These are phyloP conservation scores for Australoheros scitulus DNA, from an alignment of 2,113 vertebrate genomes.

Conservation along the genomic window DNA sequence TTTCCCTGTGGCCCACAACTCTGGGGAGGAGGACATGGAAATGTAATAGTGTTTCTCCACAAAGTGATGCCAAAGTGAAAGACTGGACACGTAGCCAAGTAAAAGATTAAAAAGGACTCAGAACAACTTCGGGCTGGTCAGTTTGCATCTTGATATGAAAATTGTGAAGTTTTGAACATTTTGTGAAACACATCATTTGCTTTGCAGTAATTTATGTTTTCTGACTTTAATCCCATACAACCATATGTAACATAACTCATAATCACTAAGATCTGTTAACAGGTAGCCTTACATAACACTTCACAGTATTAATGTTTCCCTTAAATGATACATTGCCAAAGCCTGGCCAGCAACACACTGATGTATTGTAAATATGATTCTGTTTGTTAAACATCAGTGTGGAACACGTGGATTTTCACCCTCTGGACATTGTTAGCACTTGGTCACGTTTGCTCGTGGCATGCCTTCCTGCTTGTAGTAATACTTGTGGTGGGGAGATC, in stretches of 20 bases:
- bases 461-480: constrained; percentile 31
- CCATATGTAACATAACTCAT: neutral
- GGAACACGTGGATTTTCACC: constrained; percentile 17
- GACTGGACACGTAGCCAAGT: constrained; percentile 19
- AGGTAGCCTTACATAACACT: constrained; percentile 16
- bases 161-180: constrained; percentile 18
- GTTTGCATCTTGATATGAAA: constrained; percentile 18
- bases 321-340: constrained; percentile 32
- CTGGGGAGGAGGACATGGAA: constrained; percentile 83
- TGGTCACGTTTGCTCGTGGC: constrained; percentile 14
- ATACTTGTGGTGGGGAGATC: constrained; percentile 18
- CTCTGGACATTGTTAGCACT: neutral
- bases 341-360: constrained; percentile 3
- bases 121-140: constrained; percentile 6
- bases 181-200: constrained; percentile 19
- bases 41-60: constrained; percentile 57
- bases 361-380: constrained; percentile 16
- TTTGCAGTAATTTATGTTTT: constrained; percentile 21
- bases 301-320: constrained; percentile 4
- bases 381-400: constrained; percentile 21
- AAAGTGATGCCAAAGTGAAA: constrained; percentile 29
- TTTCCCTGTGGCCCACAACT: constrained; percentile 54
- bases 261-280: neutral
- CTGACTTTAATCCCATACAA: neutral
- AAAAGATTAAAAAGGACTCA: constrained; percentile 1